These are phyloP conservation scores for Lasius fuliginosus DNA, from an alignment of 2,888 invertebrate genomes.

Conservation along the genomic window DNA sequence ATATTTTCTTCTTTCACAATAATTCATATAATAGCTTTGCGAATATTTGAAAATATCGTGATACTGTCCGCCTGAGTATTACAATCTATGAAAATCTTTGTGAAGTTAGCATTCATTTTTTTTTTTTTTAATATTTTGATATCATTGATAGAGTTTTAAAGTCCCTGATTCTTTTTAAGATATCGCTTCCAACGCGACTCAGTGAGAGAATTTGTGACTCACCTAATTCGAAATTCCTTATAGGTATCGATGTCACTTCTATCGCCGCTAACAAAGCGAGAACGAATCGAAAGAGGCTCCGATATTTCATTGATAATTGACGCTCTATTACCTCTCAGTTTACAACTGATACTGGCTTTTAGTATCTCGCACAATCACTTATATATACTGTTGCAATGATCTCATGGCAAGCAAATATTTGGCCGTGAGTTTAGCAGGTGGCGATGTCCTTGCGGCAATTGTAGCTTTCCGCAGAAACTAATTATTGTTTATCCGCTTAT, in stretches of 20 bases:
- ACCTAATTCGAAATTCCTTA: conserved; percentile 40
- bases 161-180: not conserved
- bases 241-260: conserved; percentile 1
- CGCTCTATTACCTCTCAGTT: conserved; percentile 4
- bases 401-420: conserved; percentile 52
- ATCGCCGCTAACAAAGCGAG: not conserved
- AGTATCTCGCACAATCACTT: conserved; percentile 4
- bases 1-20: not conserved
- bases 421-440: conserved; percentile 44
- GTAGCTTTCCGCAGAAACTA: conserved; percentile 36
- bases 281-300: not conserved
- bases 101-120: not conserved
- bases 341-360: conserved; percentile 30
- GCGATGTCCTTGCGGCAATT: conserved; percentile 37
- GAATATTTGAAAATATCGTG: not conserved
- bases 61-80: not conserved
- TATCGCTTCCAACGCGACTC: not conserved
- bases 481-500: conserved; percentile 57
- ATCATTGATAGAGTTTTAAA: conserved; percentile 1
- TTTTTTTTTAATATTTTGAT: not conserved
- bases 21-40: not conserved
- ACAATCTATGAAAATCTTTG: not conserved
- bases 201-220: not conserved
- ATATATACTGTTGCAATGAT: conserved; percentile 21
- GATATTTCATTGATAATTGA: conserved; percentile 36